Conservation (phyloP, 1,140 invertebrate species). For the Arion vulgaris region DNA sequence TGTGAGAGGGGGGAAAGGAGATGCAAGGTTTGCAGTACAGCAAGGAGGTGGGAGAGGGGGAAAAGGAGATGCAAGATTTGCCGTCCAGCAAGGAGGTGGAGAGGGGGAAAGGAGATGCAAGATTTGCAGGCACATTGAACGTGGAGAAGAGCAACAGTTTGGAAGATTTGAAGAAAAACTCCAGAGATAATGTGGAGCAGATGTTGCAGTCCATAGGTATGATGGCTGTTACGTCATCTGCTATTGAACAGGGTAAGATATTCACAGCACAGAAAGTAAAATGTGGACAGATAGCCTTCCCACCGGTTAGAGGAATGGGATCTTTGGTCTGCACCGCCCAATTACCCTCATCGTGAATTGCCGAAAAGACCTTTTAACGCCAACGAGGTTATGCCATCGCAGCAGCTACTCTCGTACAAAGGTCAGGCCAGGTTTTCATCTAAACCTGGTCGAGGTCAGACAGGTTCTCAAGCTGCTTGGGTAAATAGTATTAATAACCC, state of each 20-base stretch:
- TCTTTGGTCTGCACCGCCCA: background rate
- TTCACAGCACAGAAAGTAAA: background rate
- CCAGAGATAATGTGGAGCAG: conserved; percentile 17
- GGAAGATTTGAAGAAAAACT: background rate
- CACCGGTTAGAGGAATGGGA: no score
- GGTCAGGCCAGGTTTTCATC: background rate
- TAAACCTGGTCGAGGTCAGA: no score
- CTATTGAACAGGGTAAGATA: background rate
- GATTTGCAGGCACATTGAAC: background rate
- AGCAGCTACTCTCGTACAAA: background rate
- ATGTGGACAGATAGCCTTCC: background rate
- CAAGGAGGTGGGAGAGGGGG: background rate
- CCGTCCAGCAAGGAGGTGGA: no score
- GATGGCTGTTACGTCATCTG: background rate
- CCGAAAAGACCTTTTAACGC: background rate
- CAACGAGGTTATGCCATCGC: background rate
- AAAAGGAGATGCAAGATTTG: background rate
- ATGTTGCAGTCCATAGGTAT: conserved; percentile 17
- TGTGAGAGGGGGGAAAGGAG: background rate
- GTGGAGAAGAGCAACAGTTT: conserved; percentile 15
- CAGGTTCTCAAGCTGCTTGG: no score
- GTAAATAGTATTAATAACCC: no score
- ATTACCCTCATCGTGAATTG: background rate
- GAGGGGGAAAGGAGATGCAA: background rate
- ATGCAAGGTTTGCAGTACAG: background rate